Conservation (phyloP, 2,797 vertebrate genomes). For the Scolopax bukidnonensis region DNA sequence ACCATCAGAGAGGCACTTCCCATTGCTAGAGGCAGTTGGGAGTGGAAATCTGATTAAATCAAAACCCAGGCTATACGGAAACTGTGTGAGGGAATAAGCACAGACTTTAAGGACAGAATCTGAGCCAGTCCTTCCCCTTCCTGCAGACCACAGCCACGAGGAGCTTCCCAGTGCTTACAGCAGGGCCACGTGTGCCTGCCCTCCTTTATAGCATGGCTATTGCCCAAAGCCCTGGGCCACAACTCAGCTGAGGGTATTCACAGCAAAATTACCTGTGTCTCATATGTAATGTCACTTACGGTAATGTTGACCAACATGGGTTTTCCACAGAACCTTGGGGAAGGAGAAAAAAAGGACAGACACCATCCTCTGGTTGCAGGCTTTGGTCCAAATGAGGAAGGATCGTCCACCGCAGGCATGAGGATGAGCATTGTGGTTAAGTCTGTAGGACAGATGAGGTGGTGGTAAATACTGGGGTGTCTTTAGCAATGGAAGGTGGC, state of each 20-base stretch:
- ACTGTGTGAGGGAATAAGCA: background rate
- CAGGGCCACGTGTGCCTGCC: rapidly evolving
- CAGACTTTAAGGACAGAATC: background rate
- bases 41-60: background rate
- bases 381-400: background rate
- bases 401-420: no score
- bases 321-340: background rate
- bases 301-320: background rate
- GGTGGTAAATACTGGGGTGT: background rate
- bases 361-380: rapidly evolving
- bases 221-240: background rate
- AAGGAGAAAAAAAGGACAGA: background rate
- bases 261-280: background rate
- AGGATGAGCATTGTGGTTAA: background rate
- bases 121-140: background rate
- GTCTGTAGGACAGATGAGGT: background rate
- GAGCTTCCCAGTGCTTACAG: background rate
- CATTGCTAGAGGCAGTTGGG: background rate
- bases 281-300: background rate
- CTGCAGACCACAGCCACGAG: rapidly evolving
- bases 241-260: background rate
- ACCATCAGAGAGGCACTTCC: background rate
- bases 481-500: background rate
- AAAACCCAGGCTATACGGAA: background rate
- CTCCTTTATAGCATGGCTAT: background rate